Conservation (phyloP, 2,888 invertebrate species). For the Aphodius sticticus region DNA sequence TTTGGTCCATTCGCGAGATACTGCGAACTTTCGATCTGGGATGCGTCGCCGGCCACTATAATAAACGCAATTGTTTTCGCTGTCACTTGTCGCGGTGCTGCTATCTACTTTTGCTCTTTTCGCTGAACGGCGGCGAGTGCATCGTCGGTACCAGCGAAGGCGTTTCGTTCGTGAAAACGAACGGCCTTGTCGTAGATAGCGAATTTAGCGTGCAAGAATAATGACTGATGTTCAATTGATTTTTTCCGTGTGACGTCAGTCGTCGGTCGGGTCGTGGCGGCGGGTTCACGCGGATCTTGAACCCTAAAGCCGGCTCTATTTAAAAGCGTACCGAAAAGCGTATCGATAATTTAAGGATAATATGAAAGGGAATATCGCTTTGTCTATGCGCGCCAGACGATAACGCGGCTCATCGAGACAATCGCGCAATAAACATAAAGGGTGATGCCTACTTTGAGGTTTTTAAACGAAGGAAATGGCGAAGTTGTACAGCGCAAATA, state of each 20-base stretch:
- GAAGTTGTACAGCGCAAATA: not conserved
- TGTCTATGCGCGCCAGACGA: not conserved
- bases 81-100: conserved; percentile 11
- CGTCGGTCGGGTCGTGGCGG: conserved; percentile 40
- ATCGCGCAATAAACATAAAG: not conserved
- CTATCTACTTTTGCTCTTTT: not conserved
- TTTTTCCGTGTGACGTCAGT: conserved; percentile 47
- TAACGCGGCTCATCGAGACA: not conserved
- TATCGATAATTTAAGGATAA: not conserved
- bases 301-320: conserved; percentile 32
- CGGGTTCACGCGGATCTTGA: conserved; percentile 47
- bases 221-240: conserved; percentile 45
- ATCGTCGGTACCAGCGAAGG: not conserved
- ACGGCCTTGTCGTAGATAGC: conserved; percentile 33
- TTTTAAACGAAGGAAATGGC: not conserved
- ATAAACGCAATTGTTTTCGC: not conserved
- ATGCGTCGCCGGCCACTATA: conserved; percentile 11
- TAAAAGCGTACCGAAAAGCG: conserved; percentile 7
- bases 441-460: not conserved
- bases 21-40: conserved; percentile 26
- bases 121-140: not conserved
- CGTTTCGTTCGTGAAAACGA: conserved; percentile 9
- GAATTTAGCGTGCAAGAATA: conserved; percentile 41
- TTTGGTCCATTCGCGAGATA: conserved; percentile 10
- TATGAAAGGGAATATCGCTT: not conserved